Evolutionary conservation across 2,888 invertebrate species (phyloP).

Genomic region (Synanthedon tipuliformis): DNA sequence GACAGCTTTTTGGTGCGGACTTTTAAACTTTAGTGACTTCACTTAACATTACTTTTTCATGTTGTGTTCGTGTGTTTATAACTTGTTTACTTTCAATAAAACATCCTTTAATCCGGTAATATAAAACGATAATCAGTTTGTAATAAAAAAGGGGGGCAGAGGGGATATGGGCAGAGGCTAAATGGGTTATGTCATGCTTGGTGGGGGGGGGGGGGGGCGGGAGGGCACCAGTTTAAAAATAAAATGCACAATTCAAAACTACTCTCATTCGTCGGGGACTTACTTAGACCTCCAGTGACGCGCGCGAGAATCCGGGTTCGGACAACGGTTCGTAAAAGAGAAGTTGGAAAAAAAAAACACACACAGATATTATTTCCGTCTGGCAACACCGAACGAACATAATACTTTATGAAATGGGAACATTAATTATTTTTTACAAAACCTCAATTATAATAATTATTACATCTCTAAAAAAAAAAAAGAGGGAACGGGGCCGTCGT

Average conservation of each 20-base stretch:
- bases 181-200: constrained; percentile 26
- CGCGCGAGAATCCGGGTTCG: constrained; percentile 64
- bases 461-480: constrained; percentile 11
- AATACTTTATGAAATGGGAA: too few species aligned
- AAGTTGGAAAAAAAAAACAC: constrained; percentile 34
- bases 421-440: not conserved
- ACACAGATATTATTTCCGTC: constrained; percentile 56
- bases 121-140: not conserved
- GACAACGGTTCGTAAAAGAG: constrained; percentile 53
- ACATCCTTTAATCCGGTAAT: not conserved
- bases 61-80: too few species aligned
- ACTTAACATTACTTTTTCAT: too few species aligned
- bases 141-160: not conserved
- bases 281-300: constrained; percentile 66
- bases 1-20: too few species aligned
- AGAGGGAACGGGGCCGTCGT: constrained; percentile 17
- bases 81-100: not conserved
- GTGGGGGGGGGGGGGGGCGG: not conserved
- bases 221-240: not conserved
- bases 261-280: constrained; percentile 20
- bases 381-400: constrained; percentile 11
- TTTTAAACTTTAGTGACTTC: too few species aligned
- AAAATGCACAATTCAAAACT: too few species aligned
- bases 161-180: too few species aligned
- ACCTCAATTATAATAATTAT: constrained; percentile 10